A percentile compares a stretch with the other conserved stretches of the same genome.
These are phyloP conservation scores for Lerista edwardsae DNA, from an alignment of 2,797 vertebrate species.

Conservation along the genomic window DNA sequence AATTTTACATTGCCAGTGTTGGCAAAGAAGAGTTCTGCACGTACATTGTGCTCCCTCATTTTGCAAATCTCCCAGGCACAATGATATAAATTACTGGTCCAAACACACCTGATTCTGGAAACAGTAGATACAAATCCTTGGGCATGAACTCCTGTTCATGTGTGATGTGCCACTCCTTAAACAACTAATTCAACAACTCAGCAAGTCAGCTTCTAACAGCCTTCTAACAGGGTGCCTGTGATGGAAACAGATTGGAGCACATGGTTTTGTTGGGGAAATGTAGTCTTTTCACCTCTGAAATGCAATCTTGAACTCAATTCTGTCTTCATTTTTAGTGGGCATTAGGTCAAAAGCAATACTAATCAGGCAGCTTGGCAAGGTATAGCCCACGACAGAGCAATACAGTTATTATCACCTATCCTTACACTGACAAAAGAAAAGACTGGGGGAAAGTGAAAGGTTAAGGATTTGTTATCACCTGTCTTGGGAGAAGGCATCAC, in stretches of 20 bases:
- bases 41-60: background rate
- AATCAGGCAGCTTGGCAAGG: conserved; percentile 44
- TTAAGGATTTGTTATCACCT: conserved; percentile 54
- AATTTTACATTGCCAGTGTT: background rate
- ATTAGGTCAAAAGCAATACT: conserved; percentile 56
- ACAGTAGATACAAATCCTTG: background rate
- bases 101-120: background rate
- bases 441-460: conserved; percentile 28
- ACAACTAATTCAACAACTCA: conserved; percentile 8
- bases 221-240: background rate
- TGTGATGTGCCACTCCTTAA: background rate
- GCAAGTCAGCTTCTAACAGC: background rate
- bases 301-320: conserved; percentile 59
- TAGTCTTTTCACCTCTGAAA: conserved; percentile 51
- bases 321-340: conserved; percentile 51
- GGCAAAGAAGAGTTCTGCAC: background rate
- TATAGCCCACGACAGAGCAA: conserved; percentile 26
- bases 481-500: conserved; percentile 33
- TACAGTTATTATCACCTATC: conserved; percentile 41
- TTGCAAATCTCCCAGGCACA: background rate
- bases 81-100: background rate
- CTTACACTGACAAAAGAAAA: conserved; percentile 36
- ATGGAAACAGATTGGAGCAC: conserved; percentile 29
- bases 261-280: conserved; percentile 30
- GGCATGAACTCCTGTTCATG: background rate